Conservation (phyloP, 2,113 vertebrate genomes). For the Gnathonemus echidnorhynchus region DNA sequence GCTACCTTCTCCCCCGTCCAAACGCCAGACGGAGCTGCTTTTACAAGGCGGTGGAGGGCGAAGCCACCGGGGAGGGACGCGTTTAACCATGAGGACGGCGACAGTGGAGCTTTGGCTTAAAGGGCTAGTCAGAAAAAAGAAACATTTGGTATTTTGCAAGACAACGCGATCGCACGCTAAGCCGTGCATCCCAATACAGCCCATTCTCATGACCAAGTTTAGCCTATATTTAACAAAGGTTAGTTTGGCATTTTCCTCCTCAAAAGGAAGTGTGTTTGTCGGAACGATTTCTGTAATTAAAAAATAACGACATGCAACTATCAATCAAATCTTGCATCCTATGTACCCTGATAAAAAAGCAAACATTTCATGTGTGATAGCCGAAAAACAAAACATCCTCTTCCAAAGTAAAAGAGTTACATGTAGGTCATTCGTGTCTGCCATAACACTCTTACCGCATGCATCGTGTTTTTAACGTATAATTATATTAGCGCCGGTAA, state of each 20-base stretch:
- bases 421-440: neutral
- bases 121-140: neutral
- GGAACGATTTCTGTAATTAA: neutral
- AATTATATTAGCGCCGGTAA: constrained; percentile 3
- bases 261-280: neutral
- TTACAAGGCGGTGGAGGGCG: neutral
- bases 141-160: neutral
- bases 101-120: neutral
- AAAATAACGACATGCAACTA: neutral
- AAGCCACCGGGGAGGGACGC: neutral
- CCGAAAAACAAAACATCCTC: neutral
- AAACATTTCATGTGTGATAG: neutral
- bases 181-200: neutral
- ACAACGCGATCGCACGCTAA: neutral
- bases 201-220: neutral
- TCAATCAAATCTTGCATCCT: neutral
- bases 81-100: neutral
- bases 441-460: neutral
- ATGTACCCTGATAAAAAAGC: neutral
- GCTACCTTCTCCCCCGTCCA: neutral
- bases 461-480: neutral
- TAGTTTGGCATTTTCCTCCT: neutral
- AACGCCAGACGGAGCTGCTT: constrained; percentile 2
- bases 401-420: neutral
- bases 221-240: neutral